Conservation (phyloP, 2,888 invertebrate species). For the Macrosoma leucophasiata region DNA sequence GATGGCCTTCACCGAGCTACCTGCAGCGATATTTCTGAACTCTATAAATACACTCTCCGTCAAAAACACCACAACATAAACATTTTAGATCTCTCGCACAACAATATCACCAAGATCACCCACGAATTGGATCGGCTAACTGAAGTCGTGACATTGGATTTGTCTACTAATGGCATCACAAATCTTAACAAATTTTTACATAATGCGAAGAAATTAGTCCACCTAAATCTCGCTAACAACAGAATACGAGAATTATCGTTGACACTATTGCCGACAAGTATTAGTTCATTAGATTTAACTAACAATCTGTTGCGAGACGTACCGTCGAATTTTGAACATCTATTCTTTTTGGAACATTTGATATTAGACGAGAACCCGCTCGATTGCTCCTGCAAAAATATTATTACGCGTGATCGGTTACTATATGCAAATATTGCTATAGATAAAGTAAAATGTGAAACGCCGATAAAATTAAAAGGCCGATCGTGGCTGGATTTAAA, state of each 20-base stretch:
- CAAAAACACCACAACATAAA: constrained; percentile 72
- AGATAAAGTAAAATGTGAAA: constrained; percentile 73
- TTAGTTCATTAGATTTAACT: constrained; percentile 78
- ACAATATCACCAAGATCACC: constrained; percentile 74
- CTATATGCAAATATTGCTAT: constrained; percentile 70
- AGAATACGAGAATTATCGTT: constrained; percentile 71
- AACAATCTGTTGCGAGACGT: constrained; percentile 77
- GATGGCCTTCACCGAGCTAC: constrained; percentile 80
- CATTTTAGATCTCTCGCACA: constrained; percentile 78
- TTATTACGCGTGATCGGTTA: constrained; percentile 78
- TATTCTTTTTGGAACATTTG: constrained; percentile 76
- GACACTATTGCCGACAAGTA: constrained; percentile 70
- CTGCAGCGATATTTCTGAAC: constrained; percentile 82
- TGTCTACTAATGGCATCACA: constrained; percentile 78
- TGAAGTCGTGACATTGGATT: constrained; percentile 77
- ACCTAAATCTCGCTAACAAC: constrained; percentile 78
- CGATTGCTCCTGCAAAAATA: constrained; percentile 81
- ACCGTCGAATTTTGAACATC: constrained; percentile 73
- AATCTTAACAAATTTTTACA: constrained; percentile 74
- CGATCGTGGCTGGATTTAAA: constrained; percentile 76
- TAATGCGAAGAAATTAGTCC: constrained; percentile 74
- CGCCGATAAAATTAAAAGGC: constrained; percentile 68
- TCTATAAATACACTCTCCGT: constrained; percentile 78
- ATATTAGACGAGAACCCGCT: constrained; percentile 81
- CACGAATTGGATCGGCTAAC: constrained; percentile 75